These are phyloP conservation scores for Heloderma charlesbogerti DNA, from an alignment of 2,113 vertebrate genomes.

Conservation along the genomic window DNA sequence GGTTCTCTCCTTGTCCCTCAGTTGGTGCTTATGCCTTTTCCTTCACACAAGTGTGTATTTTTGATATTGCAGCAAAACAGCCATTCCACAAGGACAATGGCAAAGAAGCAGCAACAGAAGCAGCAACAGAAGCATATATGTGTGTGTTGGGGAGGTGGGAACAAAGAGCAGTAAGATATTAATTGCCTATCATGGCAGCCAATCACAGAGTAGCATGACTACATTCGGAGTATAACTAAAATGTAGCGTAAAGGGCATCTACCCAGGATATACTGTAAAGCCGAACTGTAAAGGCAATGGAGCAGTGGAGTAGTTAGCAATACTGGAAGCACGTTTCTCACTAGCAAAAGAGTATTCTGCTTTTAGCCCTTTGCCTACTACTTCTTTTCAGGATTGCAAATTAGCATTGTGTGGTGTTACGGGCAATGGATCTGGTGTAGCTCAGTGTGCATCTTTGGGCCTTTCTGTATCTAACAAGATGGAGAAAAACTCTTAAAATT, in stretches of 20 bases:
- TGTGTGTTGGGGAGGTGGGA: not conserved
- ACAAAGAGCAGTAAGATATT: not conserved
- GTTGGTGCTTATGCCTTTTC: too few relatives aligned
- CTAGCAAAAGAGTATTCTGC: slow-evolving; percentile 21
- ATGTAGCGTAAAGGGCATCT: slow-evolving; percentile 4
- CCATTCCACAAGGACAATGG: not conserved
- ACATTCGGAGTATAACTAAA: not conserved
- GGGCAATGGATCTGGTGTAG: not conserved
- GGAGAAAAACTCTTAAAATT: not conserved
- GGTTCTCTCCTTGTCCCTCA: too few relatives aligned
- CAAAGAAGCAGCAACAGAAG: not conserved
- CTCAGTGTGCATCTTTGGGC: not conserved
- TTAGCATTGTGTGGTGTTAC: not conserved
- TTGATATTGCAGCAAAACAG: not conserved
- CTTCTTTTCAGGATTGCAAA: not conserved
- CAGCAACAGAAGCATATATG: not conserved
- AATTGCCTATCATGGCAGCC: not conserved
- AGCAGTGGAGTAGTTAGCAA: slow-evolving; percentile 29
- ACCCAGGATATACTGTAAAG: not conserved
- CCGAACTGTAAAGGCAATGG: slow-evolving; percentile 12
- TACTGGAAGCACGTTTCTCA: not conserved
- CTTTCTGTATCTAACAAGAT: not conserved
- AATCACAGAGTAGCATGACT: not conserved
- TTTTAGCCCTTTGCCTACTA: not conserved
- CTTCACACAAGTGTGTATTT: too few relatives aligned